Percentiles rank a stretch among this genome's conserved stretches.
Conservation (phyloP, 2,888 invertebrate species). For the Drosophila antonietae region DNA sequence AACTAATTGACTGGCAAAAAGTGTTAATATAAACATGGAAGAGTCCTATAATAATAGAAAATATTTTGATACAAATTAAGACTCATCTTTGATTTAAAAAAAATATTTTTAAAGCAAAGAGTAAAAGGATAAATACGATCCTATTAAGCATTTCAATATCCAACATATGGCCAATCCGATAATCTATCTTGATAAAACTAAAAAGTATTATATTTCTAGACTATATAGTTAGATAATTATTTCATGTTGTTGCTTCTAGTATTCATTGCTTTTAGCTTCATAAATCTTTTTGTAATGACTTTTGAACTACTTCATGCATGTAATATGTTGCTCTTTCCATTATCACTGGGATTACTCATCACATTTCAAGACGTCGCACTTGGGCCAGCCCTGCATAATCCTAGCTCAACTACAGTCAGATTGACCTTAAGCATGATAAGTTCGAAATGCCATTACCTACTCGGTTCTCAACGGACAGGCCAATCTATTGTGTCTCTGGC, state of each 20-base stretch:
- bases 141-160: too few relatives aligned
- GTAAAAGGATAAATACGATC: too few relatives aligned
- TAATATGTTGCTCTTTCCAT: neutral
- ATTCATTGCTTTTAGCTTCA: neutral
- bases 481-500: slow-evolving; percentile 25
- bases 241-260: neutral
- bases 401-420: slow-evolving; percentile 21
- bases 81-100: neutral
- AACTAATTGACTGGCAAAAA: neutral
- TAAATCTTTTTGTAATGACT: neutral
- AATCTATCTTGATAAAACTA: neutral
- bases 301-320: neutral
- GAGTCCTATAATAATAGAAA: neutral
- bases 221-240: neutral
- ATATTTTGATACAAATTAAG: too few relatives aligned
- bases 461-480: slow-evolving; percentile 22
- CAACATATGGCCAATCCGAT: neutral
- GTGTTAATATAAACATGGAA: too few relatives aligned
- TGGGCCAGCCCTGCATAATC: slow-evolving; percentile 14
- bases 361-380: neutral
- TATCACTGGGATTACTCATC: slow-evolving; percentile 27
- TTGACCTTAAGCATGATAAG: slow-evolving; percentile 40
- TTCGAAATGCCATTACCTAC: slow-evolving; percentile 27
- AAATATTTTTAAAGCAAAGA: neutral
- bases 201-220: neutral